phyloP scores from a whole-genome alignment of 2,797 vertebrate genomes.

The Acridotheres tristis region DNA sequence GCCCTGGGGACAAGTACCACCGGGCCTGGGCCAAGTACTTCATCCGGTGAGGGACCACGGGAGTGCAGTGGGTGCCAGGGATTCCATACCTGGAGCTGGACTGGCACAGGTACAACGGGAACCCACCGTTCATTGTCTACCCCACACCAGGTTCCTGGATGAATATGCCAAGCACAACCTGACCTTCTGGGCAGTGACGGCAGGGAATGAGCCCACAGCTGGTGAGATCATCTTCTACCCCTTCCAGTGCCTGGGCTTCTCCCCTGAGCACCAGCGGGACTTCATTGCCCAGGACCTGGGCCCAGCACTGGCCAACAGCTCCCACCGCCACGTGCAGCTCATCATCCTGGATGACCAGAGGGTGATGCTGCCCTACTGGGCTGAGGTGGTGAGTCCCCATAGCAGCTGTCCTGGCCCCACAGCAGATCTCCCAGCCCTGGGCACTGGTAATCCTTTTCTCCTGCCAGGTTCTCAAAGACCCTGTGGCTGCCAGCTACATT shows the following conservation, averaged over 20 bases:
- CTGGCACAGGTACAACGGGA: rapidly evolving
- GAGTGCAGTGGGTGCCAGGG: rapidly evolving
- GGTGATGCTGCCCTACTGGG: slow-evolving; percentile 91
- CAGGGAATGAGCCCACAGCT: slow-evolving; percentile 91
- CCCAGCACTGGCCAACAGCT: slow-evolving; percentile 84
- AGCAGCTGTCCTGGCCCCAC: rapidly evolving
- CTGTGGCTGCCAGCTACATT: slow-evolving; percentile 83
- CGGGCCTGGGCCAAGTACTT: slow-evolving; percentile 94
- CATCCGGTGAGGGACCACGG: slow-evolving; percentile 76
- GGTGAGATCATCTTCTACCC: slow-evolving; percentile 88
- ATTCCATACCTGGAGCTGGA: rapidly evolving
- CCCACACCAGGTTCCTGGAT: slow-evolving; percentile 85
- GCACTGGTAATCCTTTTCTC: not conserved
- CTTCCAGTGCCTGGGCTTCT: slow-evolving; percentile 95
- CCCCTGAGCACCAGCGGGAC: slow-evolving; percentile 89
- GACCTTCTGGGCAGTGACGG: slow-evolving; percentile 93
- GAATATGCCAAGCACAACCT: slow-evolving; percentile 89
- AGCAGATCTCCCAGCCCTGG: not conserved
- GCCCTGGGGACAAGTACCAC: slow-evolving; percentile 89
- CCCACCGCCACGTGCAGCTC: slow-evolving; percentile 76
- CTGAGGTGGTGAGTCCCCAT: slow-evolving; percentile 87
- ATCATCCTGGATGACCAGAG: slow-evolving; percentile 92
- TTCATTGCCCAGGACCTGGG: slow-evolving; percentile 92
- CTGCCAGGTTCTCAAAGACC: slow-evolving; percentile 85
- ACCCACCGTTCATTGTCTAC: rapidly evolving